Percentiles rank a stretch among this genome's conserved stretches.
phyloP scores from a whole-genome alignment of 2,797 vertebrate species.

The Synanceia verrucosa region DNA sequence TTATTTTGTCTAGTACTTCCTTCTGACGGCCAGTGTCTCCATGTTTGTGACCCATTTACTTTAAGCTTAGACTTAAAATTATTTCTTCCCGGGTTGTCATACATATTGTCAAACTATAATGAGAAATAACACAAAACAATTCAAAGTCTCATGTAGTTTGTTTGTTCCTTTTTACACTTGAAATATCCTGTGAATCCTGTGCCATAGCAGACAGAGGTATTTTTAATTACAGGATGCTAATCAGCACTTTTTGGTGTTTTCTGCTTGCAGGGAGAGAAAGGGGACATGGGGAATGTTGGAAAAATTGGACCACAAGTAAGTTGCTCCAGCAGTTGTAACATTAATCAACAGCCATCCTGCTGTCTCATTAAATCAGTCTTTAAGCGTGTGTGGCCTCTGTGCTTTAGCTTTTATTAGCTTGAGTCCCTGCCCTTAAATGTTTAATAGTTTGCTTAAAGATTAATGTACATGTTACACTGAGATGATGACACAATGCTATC shows the following conservation, averaged over 20 bases:
- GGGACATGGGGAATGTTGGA: conserved; percentile 90
- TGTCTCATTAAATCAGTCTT: conserved; percentile 29
- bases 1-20: not conserved
- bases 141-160: conserved; percentile 11
- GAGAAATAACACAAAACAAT: conserved; percentile 25
- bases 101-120: conserved; percentile 36
- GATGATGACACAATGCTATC: not conserved
- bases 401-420: conserved; percentile 9
- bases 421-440: conserved; percentile 3
- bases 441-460: conserved; percentile 7
- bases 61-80: conserved; percentile 7
- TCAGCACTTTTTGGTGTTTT: conserved; percentile 55
- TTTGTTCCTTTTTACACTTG: conserved; percentile 29
- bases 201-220: conserved; percentile 7
- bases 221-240: conserved; percentile 60
- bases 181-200: conserved; percentile 25
- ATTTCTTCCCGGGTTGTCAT: conserved; percentile 40
- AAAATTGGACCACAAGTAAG: conserved; percentile 93
- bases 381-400: not conserved
- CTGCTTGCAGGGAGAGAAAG: conserved; percentile 90
- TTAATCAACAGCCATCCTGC: conserved; percentile 13
- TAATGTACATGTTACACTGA: not conserved
- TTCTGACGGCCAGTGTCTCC: conserved; percentile 13
- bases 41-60: conserved; percentile 20
- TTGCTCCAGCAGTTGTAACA: conserved; percentile 31